phyloP scores from a whole-genome alignment of 2,888 invertebrate genomes.

The Apodemia duryi region DNA sequence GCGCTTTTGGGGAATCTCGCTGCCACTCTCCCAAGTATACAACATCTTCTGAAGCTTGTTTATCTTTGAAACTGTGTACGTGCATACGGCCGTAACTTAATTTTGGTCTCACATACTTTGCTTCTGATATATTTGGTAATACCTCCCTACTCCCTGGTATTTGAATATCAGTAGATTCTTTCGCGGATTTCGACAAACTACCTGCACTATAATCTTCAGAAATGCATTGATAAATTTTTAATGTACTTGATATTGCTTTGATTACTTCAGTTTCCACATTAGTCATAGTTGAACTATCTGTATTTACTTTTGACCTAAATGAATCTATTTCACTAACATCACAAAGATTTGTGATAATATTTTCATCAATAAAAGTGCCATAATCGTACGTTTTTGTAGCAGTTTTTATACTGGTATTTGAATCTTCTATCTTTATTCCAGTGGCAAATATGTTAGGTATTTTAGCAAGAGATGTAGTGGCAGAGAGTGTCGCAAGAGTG shows the following conservation, averaged over 20 bases:
- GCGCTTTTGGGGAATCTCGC: conserved; percentile 37
- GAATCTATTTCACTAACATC: conserved; percentile 27
- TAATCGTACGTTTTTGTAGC: conserved; percentile 38
- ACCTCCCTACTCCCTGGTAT: conserved; percentile 32
- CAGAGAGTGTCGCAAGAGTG: conserved; percentile 40
- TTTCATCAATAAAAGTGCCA: conserved; percentile 37
- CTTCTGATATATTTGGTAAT: conserved; percentile 28
- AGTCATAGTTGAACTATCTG: conserved; percentile 37
- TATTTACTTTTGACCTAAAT: conserved; percentile 22
- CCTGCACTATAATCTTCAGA: conserved; percentile 36
- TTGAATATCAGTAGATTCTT: conserved; percentile 35
- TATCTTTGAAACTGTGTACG: conserved; percentile 62
- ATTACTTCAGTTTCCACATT: conserved; percentile 36
- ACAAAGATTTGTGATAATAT: conserved; percentile 7
- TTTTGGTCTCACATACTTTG: conserved; percentile 38
- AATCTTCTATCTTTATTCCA: conserved; percentile 48
- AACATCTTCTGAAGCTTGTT: conserved; percentile 54
- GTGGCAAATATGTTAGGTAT: conserved; percentile 41
- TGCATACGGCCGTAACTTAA: conserved; percentile 56
- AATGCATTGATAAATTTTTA: conserved; percentile 39
- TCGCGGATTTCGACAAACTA: conserved; percentile 26
- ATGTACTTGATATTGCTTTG: conserved; percentile 37
- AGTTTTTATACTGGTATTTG: conserved; percentile 31
- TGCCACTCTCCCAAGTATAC: conserved; percentile 69
- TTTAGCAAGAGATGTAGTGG: conserved; percentile 46